A percentile compares a stretch with the other conserved stretches of the same genome.
phyloP scores from a whole-genome alignment of 35 echinoderm and acorn worm species.

The Lytechinus variegatus region DNA sequence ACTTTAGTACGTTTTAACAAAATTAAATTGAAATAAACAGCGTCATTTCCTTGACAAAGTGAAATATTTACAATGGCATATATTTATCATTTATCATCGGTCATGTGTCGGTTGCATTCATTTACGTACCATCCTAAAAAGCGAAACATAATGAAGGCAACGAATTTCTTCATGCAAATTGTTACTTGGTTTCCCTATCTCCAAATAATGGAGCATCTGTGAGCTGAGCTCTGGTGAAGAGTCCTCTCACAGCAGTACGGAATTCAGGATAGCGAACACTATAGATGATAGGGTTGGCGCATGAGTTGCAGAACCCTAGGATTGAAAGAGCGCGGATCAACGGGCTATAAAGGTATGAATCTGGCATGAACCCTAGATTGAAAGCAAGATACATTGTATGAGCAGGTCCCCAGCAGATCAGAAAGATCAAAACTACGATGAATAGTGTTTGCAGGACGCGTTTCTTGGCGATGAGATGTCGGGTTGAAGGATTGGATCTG shows the following conservation, averaged over 20 bases:
- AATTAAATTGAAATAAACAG: too few species aligned
- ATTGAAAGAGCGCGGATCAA: not conserved
- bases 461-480: slow-evolving; percentile 16
- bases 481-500: not conserved
- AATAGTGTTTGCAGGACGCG: slow-evolving; percentile 44
- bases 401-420: slow-evolving; percentile 54
- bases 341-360: not conserved
- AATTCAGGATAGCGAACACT: slow-evolving; percentile 26
- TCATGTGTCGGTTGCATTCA: too few species aligned
- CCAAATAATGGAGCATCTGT: not conserved
- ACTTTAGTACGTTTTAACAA: too few species aligned
- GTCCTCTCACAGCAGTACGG: not conserved
- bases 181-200: not conserved
- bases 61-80: too few species aligned
- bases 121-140: too few species aligned
- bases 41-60: too few species aligned
- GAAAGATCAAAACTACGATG: slow-evolving; percentile 51
- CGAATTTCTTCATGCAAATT: not conserved
- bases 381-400: slow-evolving; percentile 10
- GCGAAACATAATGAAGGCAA: too few species aligned
- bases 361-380: not conserved
- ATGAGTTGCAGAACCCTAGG: slow-evolving; percentile 45
- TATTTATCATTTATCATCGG: too few species aligned
- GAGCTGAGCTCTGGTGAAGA: not conserved
- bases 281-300: slow-evolving; percentile 50